These are phyloP conservation scores for Ivindomyrus marchei DNA, from an alignment of 2,113 vertebrate genomes.

Conservation along the genomic window DNA sequence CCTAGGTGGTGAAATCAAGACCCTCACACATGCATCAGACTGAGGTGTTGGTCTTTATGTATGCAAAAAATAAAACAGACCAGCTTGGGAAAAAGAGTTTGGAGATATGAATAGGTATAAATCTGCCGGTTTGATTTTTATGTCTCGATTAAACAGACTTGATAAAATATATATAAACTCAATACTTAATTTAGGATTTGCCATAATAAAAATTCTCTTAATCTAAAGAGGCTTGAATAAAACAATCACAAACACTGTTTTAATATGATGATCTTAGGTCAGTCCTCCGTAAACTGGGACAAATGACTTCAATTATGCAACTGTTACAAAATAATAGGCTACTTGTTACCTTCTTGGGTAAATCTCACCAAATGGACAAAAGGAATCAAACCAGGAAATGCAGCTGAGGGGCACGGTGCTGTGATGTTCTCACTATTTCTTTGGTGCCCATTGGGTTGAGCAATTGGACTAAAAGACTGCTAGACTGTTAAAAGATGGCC, in stretches of 20 bases:
- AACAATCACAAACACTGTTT: background rate
- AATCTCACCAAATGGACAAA: background rate
- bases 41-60: background rate
- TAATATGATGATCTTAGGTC: background rate
- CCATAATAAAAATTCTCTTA: background rate
- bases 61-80: background rate
- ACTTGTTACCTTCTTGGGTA: background rate
- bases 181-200: background rate
- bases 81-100: slow-evolving; percentile 16
- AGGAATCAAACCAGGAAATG: background rate
- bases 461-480: background rate
- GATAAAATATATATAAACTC: background rate
- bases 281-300: background rate
- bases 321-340: background rate
- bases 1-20: background rate
- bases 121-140: background rate
- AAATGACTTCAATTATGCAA: background rate
- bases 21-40: background rate
- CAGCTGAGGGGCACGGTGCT: background rate
- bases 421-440: background rate
- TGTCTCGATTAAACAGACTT: background rate
- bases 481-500: background rate
- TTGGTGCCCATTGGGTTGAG: background rate
- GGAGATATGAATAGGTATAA: background rate
- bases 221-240: background rate